Conservation (phyloP, 1,140 invertebrate genomes). For the Samia ricini region DNA sequence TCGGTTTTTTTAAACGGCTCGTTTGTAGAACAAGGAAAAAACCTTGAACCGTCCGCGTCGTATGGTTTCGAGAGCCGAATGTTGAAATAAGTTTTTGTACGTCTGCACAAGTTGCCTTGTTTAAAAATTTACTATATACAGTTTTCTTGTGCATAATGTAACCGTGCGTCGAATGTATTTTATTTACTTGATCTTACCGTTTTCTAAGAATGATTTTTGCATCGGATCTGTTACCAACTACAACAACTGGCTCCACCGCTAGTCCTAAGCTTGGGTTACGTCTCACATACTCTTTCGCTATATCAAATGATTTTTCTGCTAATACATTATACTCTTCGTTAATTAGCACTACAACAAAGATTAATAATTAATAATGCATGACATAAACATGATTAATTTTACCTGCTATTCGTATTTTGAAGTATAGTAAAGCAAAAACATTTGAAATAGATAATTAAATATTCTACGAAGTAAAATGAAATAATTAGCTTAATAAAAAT, state of each 20-base stretch:
- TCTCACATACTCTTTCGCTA: slow-evolving; percentile 82
- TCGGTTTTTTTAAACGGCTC: slow-evolving; percentile 9
- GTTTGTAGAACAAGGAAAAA: slow-evolving; percentile 8
- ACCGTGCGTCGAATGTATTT: neutral
- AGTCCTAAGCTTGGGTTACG: slow-evolving; percentile 82
- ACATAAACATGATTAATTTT: slow-evolving; percentile 12
- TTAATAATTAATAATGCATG: neutral
- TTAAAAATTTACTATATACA: neutral
- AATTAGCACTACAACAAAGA: slow-evolving; percentile 79
- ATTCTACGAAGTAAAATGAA: no score
- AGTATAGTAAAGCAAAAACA: no score
- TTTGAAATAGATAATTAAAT: no score
- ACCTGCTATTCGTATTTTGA: no score
- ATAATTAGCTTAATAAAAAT: neutral
- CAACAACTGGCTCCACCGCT: slow-evolving; percentile 80
- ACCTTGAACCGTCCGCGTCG: slow-evolving; percentile 6
- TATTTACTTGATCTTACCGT: slow-evolving; percentile 73
- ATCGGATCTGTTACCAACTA: slow-evolving; percentile 83
- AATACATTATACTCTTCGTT: slow-evolving; percentile 85
- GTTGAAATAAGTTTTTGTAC: slow-evolving; percentile 7
- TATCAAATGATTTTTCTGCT: slow-evolving; percentile 82
- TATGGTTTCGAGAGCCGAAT: slow-evolving; percentile 3
- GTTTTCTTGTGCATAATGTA: neutral
- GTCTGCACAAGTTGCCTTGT: neutral
- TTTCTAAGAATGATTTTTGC: slow-evolving; percentile 82